These are phyloP conservation scores for Himalopsyche tibetana DNA, from an alignment of 2,888 invertebrate species.

Conservation along the genomic window DNA sequence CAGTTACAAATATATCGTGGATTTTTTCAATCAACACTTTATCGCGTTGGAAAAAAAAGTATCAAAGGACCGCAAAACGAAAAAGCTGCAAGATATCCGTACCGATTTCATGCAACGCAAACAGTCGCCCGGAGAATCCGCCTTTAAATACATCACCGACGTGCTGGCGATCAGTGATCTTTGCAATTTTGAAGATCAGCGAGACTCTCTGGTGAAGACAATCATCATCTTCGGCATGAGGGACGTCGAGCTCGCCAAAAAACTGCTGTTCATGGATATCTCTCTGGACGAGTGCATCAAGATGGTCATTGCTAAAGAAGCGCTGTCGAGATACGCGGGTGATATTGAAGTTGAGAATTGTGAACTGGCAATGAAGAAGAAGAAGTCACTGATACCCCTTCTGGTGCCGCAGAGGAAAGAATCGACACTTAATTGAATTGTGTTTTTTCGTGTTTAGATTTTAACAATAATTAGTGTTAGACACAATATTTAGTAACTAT, in stretches of 20 bases:
- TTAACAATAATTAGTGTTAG: too few relatives aligned
- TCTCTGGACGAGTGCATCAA: conserved; percentile 1
- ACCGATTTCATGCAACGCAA: conserved; percentile 1
- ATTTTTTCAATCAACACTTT: neutral
- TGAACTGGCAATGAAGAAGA: neutral
- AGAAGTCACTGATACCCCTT: neutral
- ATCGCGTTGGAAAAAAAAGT: conserved; percentile 2
- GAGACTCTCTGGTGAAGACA: neutral
- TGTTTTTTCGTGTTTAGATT: neutral
- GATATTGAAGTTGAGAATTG: neutral
- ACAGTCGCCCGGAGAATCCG: neutral
- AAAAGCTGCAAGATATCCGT: neutral
- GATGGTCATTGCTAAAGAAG: conserved; percentile 13
- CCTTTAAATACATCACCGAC: neutral
- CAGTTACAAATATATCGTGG: neutral
- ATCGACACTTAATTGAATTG: neutral
- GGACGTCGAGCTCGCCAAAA: neutral
- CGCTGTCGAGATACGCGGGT: neutral
- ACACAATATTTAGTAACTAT: too few relatives aligned
- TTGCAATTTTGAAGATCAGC: conserved; percentile 2
- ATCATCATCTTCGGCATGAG: conserved; percentile 27
- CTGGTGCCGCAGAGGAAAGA: neutral
- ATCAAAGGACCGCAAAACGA: neutral
- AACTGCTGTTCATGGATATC: conserved; percentile 16
- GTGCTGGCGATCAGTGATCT: neutral